Base-by-base conservation (phyloP, 1,140 invertebrate genomes). In the Rhagoletis zephyria region DNA sequence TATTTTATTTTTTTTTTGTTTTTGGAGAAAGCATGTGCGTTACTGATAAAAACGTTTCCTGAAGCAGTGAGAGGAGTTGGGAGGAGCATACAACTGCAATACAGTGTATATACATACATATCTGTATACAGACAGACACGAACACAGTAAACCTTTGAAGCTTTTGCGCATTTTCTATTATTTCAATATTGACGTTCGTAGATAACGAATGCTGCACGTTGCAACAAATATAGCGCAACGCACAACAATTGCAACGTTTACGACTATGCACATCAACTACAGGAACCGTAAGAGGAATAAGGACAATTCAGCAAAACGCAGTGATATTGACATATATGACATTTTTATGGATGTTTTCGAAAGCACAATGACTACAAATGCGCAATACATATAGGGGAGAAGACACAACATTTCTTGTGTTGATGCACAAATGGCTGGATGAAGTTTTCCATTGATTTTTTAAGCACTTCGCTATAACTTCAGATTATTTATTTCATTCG, bases 171-270 rank as follows among this genome's bases (percentile, higher is more conserved):
- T 74, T 74, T 74, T 81, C 74, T 56, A 81, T 81, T 81, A 48
- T 81, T 51, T 42, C 74, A 81, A 51, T 42, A 56, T 48, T 81
- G 74, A 81, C 74, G 42, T 19, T 12, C 2, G 48, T 56, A 48
- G 70, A 74, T 56, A 81, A 81, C 74, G 56, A 81, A 81, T 81
- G 74, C 19, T 81, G 74, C 74, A 81, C 4, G 74, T 81, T 81
- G 74, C 74, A 81, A 14, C 48, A 81, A 81, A 81, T 81, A 48
- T 81, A n/a, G 74, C 74, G 48, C 48, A 42, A 81, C 48, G 48
- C 5, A 81, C n/a, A 30, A 51, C 16, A 81, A 81, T n/a, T 10
- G 42, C 12, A 16, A 74, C 30, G 9, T 64, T 64, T n/a, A 40
- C 5, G 42, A 74, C 70, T 51, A 1, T 74, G 6, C 19, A 19